Conservation (phyloP, 2,113 vertebrate genomes). For the Lonchura striata region DNA sequence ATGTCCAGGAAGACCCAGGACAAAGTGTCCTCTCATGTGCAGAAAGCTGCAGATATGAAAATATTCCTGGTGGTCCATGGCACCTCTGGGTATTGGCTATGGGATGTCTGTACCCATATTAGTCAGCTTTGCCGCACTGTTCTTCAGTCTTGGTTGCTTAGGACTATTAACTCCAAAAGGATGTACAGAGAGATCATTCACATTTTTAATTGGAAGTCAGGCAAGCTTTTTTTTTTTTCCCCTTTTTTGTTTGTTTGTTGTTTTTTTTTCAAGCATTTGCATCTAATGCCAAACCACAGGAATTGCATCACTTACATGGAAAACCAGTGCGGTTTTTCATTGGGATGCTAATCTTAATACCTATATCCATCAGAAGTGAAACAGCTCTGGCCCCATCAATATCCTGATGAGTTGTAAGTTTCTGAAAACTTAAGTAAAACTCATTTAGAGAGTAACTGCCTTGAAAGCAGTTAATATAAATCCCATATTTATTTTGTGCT, state of each 20-base stretch:
- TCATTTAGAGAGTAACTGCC: not conserved
- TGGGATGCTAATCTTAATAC: not conserved
- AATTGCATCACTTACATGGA: not conserved
- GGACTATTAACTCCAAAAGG: not conserved
- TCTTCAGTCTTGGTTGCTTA: not conserved
- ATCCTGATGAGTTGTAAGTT: not conserved
- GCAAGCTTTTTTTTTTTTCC: not conserved
- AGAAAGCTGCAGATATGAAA: not conserved
- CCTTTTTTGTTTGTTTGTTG: not conserved
- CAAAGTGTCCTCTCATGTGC: not conserved
- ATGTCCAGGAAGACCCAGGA: not conserved
- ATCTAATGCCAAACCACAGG: not conserved
- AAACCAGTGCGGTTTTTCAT: not conserved
- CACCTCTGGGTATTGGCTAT: no score
- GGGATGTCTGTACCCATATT: accelerated
- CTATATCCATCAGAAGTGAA: not conserved
- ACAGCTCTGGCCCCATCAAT: not conserved
- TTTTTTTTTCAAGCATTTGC: not conserved
- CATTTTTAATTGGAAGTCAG: not conserved
- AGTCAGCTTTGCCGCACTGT: not conserved
- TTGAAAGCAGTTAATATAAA: not conserved
- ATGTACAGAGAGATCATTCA: not conserved
- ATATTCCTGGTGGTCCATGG: not conserved
- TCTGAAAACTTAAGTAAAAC: not conserved
- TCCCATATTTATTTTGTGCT: not conserved